phyloP scores from a whole-genome alignment of 1,140 invertebrate genomes.

The Orussus abietinus region DNA sequence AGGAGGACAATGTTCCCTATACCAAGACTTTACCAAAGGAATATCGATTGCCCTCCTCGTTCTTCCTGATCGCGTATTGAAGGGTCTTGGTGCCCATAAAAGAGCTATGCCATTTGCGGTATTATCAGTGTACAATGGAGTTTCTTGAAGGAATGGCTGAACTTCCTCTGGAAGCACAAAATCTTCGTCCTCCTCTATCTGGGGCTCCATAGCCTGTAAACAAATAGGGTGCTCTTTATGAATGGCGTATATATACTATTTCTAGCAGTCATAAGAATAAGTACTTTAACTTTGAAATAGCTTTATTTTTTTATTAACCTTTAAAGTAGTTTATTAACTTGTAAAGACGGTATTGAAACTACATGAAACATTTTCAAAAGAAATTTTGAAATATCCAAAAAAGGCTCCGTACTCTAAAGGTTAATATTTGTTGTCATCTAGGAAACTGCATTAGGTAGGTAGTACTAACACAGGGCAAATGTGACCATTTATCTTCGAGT shows the following conservation, averaged over 20 bases:
- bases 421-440: slow-evolving; percentile 14
- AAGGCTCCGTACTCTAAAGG: not conserved
- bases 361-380: too few species aligned
- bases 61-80: slow-evolving; percentile 89
- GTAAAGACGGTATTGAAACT: too few species aligned
- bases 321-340: too few species aligned
- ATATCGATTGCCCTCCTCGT: slow-evolving; percentile 91
- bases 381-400: too few species aligned
- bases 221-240: slow-evolving; percentile 16
- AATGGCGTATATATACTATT: slow-evolving; percentile 1
- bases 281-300: too few species aligned
- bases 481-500: slow-evolving; percentile 14
- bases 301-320: slow-evolving; percentile 7
- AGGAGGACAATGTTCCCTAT: slow-evolving; percentile 95
- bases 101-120: slow-evolving; percentile 98
- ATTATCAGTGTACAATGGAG: slow-evolving; percentile 95
- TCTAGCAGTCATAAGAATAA: not conserved
- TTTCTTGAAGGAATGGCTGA: slow-evolving; percentile 90
- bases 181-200: slow-evolving; percentile 93
- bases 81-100: slow-evolving; percentile 97
- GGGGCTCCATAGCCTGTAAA: slow-evolving; percentile 68
- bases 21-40: slow-evolving; percentile 97
- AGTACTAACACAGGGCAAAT: slow-evolving; percentile 11
- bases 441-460: slow-evolving; percentile 13
- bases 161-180: slow-evolving; percentile 88